Evolutionary conservation across 37 sponge, comb jelly and placozoan species (phyloP).

Genomic region (Beroe forskalii): DNA sequence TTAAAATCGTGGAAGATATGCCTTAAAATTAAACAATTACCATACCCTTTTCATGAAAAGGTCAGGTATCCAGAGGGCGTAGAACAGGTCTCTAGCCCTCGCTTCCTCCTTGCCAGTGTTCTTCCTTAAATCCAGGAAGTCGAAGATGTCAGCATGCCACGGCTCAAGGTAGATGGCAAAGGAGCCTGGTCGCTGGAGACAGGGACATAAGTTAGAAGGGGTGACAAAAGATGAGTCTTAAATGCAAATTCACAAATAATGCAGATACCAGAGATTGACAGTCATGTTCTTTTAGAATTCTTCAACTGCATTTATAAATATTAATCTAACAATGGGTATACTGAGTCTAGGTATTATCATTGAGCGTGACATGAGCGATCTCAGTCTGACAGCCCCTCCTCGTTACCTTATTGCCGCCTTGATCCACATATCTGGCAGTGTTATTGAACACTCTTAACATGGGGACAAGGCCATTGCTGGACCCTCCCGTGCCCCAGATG

Average conservation of each 20-base stretch:
- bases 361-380: not conserved
- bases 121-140: constrained; percentile 92
- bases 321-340: not conserved
- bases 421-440: constrained; percentile 98
- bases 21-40: too few relatives aligned
- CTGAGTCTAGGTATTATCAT: not conserved
- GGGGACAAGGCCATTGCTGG: constrained; percentile 94
- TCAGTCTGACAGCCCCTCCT: not conserved
- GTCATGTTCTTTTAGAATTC: too few relatives aligned
- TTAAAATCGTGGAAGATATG: too few relatives aligned
- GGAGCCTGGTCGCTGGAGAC: constrained; percentile 90
- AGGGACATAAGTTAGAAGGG: too few relatives aligned
- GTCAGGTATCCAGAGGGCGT: constrained; percentile 96
- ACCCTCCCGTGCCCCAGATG: constrained; percentile 98
- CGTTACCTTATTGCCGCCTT: constrained; percentile 92
- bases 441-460: constrained; percentile 98
- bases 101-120: constrained; percentile 98
- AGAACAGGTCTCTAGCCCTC: constrained; percentile 95
- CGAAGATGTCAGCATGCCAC: constrained; percentile 96
- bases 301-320: not conserved
- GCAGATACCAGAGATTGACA: too few relatives aligned
- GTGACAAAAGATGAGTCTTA: too few relatives aligned
- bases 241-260: too few relatives aligned
- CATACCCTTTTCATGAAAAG: constrained; percentile 93
- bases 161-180: constrained; percentile 99